Conservation (phyloP, 2,888 invertebrate genomes). For the Mantis religiosa region DNA sequence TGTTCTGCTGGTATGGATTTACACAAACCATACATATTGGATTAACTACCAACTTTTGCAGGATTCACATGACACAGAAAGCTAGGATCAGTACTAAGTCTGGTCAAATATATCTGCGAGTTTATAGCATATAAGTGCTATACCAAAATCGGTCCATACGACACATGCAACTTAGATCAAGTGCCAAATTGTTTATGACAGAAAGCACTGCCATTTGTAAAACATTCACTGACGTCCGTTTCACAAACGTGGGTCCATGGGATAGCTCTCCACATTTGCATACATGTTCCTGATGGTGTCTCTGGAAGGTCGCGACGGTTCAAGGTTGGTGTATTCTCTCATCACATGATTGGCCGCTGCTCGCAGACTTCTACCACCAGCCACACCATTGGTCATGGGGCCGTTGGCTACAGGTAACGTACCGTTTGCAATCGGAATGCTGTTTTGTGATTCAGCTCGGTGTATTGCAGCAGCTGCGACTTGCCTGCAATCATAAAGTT, state of each 20-base stretch:
- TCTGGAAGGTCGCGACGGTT: slow-evolving; percentile 36
- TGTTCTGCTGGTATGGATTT: too few species aligned
- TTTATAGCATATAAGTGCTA: too few species aligned
- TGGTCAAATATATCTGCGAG: too few species aligned
- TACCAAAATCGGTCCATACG: too few species aligned
- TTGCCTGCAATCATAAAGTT: slow-evolving; percentile 24
- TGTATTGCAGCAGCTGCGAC: slow-evolving; percentile 32
- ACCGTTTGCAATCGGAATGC: neutral
- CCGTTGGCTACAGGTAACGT: neutral
- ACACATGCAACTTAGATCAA: too few species aligned
- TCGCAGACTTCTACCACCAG: slow-evolving; percentile 45
- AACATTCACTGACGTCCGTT: too few species aligned
- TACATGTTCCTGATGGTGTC: slow-evolving; percentile 43
- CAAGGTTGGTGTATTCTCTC: neutral
- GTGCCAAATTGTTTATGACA: too few species aligned
- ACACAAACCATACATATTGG: too few species aligned
- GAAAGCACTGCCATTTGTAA: too few species aligned
- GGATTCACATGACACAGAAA: too few species aligned
- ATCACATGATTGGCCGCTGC: neutral
- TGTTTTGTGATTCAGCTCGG: neutral
- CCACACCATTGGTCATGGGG: slow-evolving; percentile 41
- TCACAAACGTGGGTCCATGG: slow-evolving; percentile 40
- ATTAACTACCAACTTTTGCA: too few species aligned
- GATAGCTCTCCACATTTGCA: slow-evolving; percentile 46
- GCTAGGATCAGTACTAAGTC: too few species aligned